Conservation (phyloP, 2,113 vertebrate species). For the Tautogolabrus adspersus region DNA sequence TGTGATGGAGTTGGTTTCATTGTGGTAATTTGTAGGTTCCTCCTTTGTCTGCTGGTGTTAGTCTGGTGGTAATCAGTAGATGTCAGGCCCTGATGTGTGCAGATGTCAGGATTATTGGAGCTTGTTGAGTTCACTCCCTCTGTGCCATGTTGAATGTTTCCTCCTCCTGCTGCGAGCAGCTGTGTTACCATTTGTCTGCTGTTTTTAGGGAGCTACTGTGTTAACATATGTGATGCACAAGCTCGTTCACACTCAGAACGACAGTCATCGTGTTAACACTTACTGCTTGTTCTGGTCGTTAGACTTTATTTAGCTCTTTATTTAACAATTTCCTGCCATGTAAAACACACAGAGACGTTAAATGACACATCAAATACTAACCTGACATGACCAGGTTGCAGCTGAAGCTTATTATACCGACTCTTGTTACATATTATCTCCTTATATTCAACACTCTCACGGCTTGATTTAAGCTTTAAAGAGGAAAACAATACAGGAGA, state of each 20-base stretch:
- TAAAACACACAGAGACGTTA: too few species aligned
- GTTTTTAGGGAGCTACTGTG: slow-evolving; percentile 27
- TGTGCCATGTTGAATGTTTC: slow-evolving; percentile 40
- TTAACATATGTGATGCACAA: slow-evolving; percentile 5
- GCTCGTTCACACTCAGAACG: neutral
- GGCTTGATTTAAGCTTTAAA: too few species aligned
- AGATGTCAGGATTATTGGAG: slow-evolving; percentile 46
- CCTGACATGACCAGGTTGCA: too few species aligned
- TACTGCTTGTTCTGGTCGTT: neutral
- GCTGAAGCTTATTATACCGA: too few species aligned
- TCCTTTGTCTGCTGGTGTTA: neutral
- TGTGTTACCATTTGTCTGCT: slow-evolving; percentile 56
- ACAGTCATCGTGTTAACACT: neutral
- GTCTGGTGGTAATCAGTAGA: slow-evolving; percentile 30
- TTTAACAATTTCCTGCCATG: too few species aligned
- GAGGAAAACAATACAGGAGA: too few species aligned
- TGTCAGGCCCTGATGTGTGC: slow-evolving; percentile 36
- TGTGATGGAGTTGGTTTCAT: neutral
- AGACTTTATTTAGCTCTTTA: too few species aligned
- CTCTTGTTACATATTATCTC: too few species aligned
- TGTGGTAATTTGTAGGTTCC: neutral
- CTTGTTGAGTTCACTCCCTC: slow-evolving; percentile 41
- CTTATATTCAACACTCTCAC: too few species aligned
- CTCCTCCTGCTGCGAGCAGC: slow-evolving; percentile 51
- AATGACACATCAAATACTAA: too few species aligned